Evolutionary conservation across 2,888 invertebrate species (phyloP).

Genomic region (Troilus luridus): DNA sequence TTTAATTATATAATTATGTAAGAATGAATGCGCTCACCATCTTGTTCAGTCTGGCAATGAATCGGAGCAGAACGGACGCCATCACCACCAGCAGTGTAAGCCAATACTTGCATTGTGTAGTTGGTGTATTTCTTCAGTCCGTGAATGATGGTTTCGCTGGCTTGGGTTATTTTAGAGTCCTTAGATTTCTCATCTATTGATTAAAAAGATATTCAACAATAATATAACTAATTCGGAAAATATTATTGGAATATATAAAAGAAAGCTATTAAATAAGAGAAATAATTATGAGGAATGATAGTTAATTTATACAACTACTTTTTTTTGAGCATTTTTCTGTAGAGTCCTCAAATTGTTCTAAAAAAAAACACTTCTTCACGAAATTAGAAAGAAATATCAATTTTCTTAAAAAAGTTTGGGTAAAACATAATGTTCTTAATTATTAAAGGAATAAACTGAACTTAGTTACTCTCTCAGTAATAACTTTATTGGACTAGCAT

Average conservation of each 20-base stretch:
- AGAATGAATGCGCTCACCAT: conserved; percentile 75
- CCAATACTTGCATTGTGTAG: conserved; percentile 96
- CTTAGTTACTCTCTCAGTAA: too few species aligned
- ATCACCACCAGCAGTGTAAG: conserved; percentile 95
- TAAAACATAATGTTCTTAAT: too few species aligned
- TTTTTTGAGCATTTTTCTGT: too few species aligned
- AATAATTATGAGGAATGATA: not conserved
- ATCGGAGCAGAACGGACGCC: conserved; percentile 90
- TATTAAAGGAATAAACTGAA: too few species aligned
- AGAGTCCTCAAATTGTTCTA: too few species aligned
- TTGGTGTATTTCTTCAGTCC: conserved; percentile 95
- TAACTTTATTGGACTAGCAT: too few species aligned
- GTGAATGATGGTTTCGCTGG: conserved; percentile 93
- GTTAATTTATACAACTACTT: too few species aligned
- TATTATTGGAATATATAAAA: not conserved
- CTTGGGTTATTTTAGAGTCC: conserved; percentile 92
- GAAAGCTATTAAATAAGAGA: too few species aligned
- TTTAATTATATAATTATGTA: not conserved
- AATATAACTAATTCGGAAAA: not conserved
- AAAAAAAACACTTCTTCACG: too few species aligned
- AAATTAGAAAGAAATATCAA: too few species aligned
- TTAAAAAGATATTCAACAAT: not conserved
- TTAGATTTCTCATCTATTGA: conserved; percentile 87
- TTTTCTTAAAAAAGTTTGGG: too few species aligned
- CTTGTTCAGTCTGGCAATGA: conserved; percentile 95